Conservation (phyloP, 2,888 invertebrate genomes). For the Eumerus sabulonum region DNA sequence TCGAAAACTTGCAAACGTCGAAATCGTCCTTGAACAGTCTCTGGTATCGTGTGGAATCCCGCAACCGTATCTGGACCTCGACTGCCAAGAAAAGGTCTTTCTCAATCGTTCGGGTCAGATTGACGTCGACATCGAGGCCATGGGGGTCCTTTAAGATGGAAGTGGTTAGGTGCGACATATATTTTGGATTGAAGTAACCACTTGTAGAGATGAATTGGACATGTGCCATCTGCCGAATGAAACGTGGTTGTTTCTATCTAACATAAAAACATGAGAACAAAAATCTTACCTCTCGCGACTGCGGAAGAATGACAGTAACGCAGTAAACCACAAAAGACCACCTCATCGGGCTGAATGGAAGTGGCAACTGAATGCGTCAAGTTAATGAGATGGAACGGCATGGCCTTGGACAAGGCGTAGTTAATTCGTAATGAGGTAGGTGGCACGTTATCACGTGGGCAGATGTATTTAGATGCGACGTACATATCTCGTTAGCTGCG, state of each 20-base stretch:
- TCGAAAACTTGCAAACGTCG: constrained; percentile 71
- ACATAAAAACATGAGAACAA: neutral
- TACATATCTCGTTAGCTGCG: too few species aligned
- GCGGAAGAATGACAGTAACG: neutral
- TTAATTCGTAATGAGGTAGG: constrained; percentile 13
- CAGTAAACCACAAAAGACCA: constrained; percentile 17
- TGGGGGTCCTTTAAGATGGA: constrained; percentile 24
- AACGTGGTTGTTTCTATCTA: neutral
- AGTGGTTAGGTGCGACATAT: constrained; percentile 30
- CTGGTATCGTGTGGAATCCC: constrained; percentile 63
- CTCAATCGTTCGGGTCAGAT: constrained; percentile 17
- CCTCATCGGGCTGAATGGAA: constrained; percentile 23
- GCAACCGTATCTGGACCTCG: constrained; percentile 46
- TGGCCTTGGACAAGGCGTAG: constrained; percentile 1
- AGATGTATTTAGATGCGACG: constrained; percentile 5
- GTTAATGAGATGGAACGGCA: constrained; percentile 37
- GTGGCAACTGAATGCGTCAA: constrained; percentile 12
- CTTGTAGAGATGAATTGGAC: constrained; percentile 34
- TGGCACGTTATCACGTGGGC: constrained; percentile 39
- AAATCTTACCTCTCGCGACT: constrained; percentile 9
- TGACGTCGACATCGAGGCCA: constrained; percentile 45
- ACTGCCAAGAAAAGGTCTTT: constrained; percentile 32
- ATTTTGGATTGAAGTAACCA: constrained; percentile 39
- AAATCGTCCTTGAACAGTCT: constrained; percentile 70
- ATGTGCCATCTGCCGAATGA: neutral